Base-by-base conservation (phyloP, 2,888 invertebrate genomes). In the Thecocarcelia acutangulata region DNA sequence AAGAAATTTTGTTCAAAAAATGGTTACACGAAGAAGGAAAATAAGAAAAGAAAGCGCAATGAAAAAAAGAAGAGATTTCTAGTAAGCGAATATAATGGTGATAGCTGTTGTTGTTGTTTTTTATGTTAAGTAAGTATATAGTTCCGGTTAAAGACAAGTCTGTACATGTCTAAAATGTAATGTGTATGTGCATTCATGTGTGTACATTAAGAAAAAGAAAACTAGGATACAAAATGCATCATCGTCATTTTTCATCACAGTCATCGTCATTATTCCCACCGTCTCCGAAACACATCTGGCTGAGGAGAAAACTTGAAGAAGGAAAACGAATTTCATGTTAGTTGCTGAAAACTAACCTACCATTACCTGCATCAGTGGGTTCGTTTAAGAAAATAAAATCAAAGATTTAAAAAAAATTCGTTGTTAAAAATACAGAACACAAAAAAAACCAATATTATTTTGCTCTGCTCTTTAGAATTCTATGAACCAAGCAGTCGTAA, bases 311-410 rank as follows among this genome's bases (percentile, higher is more conserved):
- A 24, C 37, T 52, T 3, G 21, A 24, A 21, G 13, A 58, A 58
- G 21, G 15, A 37, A 24, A 37, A 52, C 21, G 1, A 56, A 12
- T 40, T 46, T 12, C 8, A 17, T 50, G 37, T 33, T 50, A n/a
- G 66, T 33, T 68, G 40, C 15, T 63, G 9, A 54, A 69, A 69
- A 66, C 64, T 66, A 81, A 82, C 74, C 78, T 78, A 50, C 59
- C 80, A 83, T 84, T 84, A 84, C 73, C 69, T 84, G 84, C 83
- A 83, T 80, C 78, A 84, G 78, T 76, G 69, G 66, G 56, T 70
- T 68, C 24, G 17, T 28, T 19, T 68, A n/a, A 40, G 12, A 50
- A 58, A 40, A 24, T 59, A 44, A 13, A n/a, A 42, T 3, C 5
- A 58, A 58, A 33, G 9, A 1, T 33, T 33, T n/a, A n/a, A n/a